Percentiles rank a stretch among this genome's conserved stretches.
Conservation (phyloP, 2,888 invertebrate species). For the Tachina grossa region DNA sequence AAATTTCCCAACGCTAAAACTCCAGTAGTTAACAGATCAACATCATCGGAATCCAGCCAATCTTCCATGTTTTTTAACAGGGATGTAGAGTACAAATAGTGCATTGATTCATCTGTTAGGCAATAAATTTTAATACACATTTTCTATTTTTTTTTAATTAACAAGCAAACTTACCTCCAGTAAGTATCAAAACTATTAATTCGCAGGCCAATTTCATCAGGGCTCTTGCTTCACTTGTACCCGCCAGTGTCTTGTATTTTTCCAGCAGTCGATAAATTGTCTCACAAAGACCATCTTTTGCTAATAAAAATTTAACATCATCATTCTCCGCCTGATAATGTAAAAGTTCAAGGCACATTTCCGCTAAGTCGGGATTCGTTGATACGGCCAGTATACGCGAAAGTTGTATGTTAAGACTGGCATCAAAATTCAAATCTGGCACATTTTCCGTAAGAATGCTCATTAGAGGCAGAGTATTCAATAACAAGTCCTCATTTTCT, state of each 20-base stretch:
- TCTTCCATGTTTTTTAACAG: slow-evolving; percentile 87
- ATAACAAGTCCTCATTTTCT: slow-evolving; percentile 85
- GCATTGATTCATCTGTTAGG: slow-evolving; percentile 91
- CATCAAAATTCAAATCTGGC: slow-evolving; percentile 85
- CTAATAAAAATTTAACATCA: slow-evolving; percentile 89
- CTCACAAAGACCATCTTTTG: slow-evolving; percentile 90
- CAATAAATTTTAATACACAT: slow-evolving; percentile 2
- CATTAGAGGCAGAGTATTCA: slow-evolving; percentile 85
- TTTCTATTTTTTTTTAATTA: not conserved
- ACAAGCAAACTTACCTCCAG: slow-evolving; percentile 87
- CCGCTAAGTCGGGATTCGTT: slow-evolving; percentile 88
- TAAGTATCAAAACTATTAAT: slow-evolving; percentile 91
- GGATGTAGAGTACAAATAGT: slow-evolving; percentile 89
- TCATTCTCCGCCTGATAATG: slow-evolving; percentile 91
- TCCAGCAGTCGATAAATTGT: slow-evolving; percentile 89
- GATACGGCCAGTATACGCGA: slow-evolving; percentile 86
- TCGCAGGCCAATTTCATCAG: slow-evolving; percentile 93
- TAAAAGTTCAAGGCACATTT: slow-evolving; percentile 89
- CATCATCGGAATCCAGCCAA: slow-evolving; percentile 90
- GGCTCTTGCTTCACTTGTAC: slow-evolving; percentile 86
- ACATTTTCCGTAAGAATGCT: slow-evolving; percentile 86
- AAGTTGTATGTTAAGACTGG: slow-evolving; percentile 85
- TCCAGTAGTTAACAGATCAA: slow-evolving; percentile 91
- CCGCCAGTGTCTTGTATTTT: slow-evolving; percentile 86
- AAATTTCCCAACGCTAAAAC: slow-evolving; percentile 95